Evolutionary conservation across 1,140 invertebrate genomes (phyloP).

Genomic region (Parapsyche elsis): DNA sequence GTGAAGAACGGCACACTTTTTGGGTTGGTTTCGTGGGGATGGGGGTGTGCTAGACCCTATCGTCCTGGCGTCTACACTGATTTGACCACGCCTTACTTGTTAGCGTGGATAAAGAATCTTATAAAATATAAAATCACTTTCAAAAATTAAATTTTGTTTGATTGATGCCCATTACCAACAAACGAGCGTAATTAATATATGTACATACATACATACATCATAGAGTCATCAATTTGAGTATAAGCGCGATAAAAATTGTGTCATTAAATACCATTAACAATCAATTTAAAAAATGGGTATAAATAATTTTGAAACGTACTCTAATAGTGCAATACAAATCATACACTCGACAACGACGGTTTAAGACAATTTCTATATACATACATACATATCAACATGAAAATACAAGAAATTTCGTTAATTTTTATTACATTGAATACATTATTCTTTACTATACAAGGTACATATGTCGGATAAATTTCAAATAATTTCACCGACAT

Average conservation of each 20-base stretch:
- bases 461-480: not conserved
- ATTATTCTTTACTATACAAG: not conserved
- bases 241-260: too few relatives aligned
- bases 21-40: conserved; percentile 45
- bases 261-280: too few relatives aligned
- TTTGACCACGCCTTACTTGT: conserved; percentile 58
- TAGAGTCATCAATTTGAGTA: too few relatives aligned
- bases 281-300: too few relatives aligned
- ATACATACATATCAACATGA: not conserved
- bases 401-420: not conserved
- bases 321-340: too few relatives aligned
- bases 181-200: too few relatives aligned
- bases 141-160: not conserved
- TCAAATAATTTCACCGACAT: not conserved
- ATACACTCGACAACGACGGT: too few relatives aligned
- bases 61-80: conserved; percentile 57
- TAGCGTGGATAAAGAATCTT: conserved; percentile 55
- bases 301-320: too few relatives aligned
- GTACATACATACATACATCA: too few relatives aligned
- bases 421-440: not conserved
- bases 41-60: conserved; percentile 37
- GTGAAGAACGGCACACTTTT: conserved; percentile 17
- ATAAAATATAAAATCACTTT: conserved; percentile 52
- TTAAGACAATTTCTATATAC: too few relatives aligned
- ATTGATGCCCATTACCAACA: not conserved